phyloP scores from a whole-genome alignment of 2,888 invertebrate species.

The Synanthedon andrenaeformis region DNA sequence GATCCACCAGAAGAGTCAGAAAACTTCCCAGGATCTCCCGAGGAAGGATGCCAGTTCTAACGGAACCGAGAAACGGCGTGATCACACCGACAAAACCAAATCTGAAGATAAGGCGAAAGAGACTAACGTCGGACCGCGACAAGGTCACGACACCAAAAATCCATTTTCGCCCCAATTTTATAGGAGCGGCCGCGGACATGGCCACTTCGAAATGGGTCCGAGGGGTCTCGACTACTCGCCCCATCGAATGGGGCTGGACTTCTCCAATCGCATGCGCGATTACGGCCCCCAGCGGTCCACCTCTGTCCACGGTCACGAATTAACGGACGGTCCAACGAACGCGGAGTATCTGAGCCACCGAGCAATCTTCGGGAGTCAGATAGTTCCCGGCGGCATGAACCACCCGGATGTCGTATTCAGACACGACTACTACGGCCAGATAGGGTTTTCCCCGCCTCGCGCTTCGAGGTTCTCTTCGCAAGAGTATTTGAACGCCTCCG shows the following conservation, averaged over 20 bases:
- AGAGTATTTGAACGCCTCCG: slow-evolving; percentile 59
- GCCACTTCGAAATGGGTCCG: slow-evolving; percentile 65
- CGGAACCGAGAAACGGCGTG: slow-evolving; percentile 21
- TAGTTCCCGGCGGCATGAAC: slow-evolving; percentile 44
- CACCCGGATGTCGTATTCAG: slow-evolving; percentile 61
- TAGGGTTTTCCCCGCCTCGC: slow-evolving; percentile 51
- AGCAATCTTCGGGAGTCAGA: slow-evolving; percentile 50
- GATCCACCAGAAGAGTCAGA: slow-evolving; percentile 17
- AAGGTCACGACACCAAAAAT: slow-evolving; percentile 44
- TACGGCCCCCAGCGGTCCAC: slow-evolving; percentile 59
- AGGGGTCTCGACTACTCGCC: slow-evolving; percentile 62
- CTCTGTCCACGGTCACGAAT: slow-evolving; percentile 60
- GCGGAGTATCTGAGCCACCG: slow-evolving; percentile 54
- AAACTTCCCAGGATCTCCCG: slow-evolving; percentile 18
- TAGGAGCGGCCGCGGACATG: slow-evolving; percentile 43
- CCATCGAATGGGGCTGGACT: slow-evolving; percentile 53
- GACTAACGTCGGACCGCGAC: slow-evolving; percentile 23
- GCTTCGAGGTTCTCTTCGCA: slow-evolving; percentile 61
- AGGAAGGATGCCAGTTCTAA: slow-evolving; percentile 41
- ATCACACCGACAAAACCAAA: slow-evolving; percentile 9
- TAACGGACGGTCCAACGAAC: slow-evolving; percentile 47
- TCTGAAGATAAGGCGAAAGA: slow-evolving; percentile 33
- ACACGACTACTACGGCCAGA: slow-evolving; percentile 52
- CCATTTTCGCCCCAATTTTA: slow-evolving; percentile 57
- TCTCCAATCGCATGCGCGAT: slow-evolving; percentile 49